Evolutionary conservation across 2,888 invertebrate species (phyloP).

Genomic region (Ormyrus pomaceus): DNA sequence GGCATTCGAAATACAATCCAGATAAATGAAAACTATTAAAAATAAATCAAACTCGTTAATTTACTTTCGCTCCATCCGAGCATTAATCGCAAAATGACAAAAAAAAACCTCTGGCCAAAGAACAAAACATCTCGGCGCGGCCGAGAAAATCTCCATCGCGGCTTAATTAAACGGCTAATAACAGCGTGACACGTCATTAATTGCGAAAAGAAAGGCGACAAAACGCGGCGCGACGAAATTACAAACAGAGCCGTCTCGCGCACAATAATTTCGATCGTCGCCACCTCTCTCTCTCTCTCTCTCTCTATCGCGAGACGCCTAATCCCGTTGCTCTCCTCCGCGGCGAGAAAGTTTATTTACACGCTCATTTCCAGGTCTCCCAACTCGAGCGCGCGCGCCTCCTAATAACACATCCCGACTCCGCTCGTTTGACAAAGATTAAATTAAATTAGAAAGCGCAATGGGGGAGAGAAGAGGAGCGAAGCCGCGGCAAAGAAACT

Average conservation of each 20-base stretch:
- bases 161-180: neutral
- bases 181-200: neutral
- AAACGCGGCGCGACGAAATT: neutral
- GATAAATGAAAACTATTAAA: too few species aligned
- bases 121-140: too few species aligned
- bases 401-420: constrained; percentile 4
- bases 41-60: too few species aligned
- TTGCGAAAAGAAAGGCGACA: neutral
- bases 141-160: neutral
- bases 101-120: too few species aligned
- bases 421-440: constrained; percentile 43
- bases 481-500: constrained; percentile 4
- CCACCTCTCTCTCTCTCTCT: constrained; percentile 1
- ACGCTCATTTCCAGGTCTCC: constrained; percentile 23
- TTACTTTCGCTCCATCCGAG: too few species aligned
- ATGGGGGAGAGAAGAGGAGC: neutral
- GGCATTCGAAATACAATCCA: too few species aligned
- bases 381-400: neutral
- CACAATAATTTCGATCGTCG: constrained; percentile 6
- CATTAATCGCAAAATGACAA: too few species aligned
- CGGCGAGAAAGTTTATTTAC: constrained; percentile 44
- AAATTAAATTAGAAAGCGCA: constrained; percentile 44
- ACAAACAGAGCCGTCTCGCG: neutral
- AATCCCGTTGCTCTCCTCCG: neutral
- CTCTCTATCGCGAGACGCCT: neutral